Evolutionary conservation across 2,888 invertebrate genomes (phyloP), one percentile per base, ranked within the genome.

Genomic region (Cataglyphis cursor): DNA sequence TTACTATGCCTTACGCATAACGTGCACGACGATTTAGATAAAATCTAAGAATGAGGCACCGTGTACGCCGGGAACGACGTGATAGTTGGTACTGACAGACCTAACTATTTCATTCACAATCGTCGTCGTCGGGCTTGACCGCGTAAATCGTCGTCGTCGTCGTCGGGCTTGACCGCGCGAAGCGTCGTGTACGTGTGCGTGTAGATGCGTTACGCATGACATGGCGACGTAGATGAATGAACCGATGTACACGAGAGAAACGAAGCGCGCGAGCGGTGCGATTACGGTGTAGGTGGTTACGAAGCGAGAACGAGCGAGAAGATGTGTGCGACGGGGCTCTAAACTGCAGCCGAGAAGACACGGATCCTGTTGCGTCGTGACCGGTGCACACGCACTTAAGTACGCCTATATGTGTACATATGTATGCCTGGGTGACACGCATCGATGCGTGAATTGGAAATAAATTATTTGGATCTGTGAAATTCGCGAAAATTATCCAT

Each of bases 11-110:
- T 59, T 35, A 72, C 35, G 70, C 82, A 28, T 65, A 61, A 84
- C 82, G 81, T 28, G 72, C n/a, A 44, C 44, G 73, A 15, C 80
- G 88, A 84, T 80, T 51, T 51, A 87, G 90, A 88, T 87, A 73
- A 84, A 87, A 88, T 89, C 86, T 85, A 86, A 87, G 88, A 87
- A 48, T 48, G 59, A 44, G 80, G 89, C 88, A 89, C 92, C 90
- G 78, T 59, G 78, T 78, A 59, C 70, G 90, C 51, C 91, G 88
- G 86, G 91, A 88, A 84, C 92, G 90, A 91, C 91, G 92, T 91
- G 92, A 93, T 92, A 92, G 92, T 93, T 93, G 92, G 91, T 93
- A 94, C 94, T 94, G 94, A 91, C 92, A 93, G 93, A 91, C 92
- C 91, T 87, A 93, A 92, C 93, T 92, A 93, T 94, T 93, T 93